phyloP scores from a whole-genome alignment of 2,113 vertebrate genomes.

The Tragulus kanchil region DNA sequence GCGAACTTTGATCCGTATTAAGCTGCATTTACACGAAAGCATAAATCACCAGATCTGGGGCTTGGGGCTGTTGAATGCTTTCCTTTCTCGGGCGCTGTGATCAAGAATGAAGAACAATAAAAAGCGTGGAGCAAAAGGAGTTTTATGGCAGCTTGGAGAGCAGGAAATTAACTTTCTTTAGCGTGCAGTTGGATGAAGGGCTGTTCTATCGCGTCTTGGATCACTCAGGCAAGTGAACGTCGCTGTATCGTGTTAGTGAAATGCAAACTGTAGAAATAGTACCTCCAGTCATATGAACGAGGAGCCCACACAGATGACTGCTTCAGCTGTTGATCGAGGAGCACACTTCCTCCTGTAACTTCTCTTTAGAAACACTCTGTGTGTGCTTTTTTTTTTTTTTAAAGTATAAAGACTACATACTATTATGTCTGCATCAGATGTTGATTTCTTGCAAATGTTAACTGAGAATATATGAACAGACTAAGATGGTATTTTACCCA shows the following conservation, averaged over 20 bases:
- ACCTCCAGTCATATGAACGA: constrained; percentile 62
- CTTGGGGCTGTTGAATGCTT: constrained; percentile 32
- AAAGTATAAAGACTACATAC: constrained; percentile 30
- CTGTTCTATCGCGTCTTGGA: constrained; percentile 47
- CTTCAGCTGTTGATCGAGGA: constrained; percentile 38
- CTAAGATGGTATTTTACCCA: constrained; percentile 1
- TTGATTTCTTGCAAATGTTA: constrained; percentile 14
- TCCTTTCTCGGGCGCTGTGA: constrained; percentile 61
- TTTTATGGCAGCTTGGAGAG: constrained; percentile 74
- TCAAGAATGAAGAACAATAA: constrained; percentile 69
- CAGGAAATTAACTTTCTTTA: constrained; percentile 65
- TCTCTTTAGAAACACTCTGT: constrained; percentile 35
- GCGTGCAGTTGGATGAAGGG: constrained; percentile 48
- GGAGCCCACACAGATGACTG: constrained; percentile 51
- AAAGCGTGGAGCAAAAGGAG: constrained; percentile 41
- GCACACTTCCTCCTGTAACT: constrained; percentile 33
- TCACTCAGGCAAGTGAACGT: constrained; percentile 61
- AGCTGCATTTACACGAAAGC: constrained; percentile 60
- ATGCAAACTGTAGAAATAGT: constrained; percentile 62
- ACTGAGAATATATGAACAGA: not conserved
- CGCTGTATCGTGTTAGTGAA: constrained; percentile 71
- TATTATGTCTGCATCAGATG: not conserved
- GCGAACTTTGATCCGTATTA: constrained; percentile 71
- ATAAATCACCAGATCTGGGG: constrained; percentile 49
- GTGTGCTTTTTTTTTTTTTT: not conserved